A percentile compares a stretch with the other conserved stretches of the same genome.
phyloP scores from a whole-genome alignment of 2,797 vertebrate genomes.

The Epinephelus coioides region DNA sequence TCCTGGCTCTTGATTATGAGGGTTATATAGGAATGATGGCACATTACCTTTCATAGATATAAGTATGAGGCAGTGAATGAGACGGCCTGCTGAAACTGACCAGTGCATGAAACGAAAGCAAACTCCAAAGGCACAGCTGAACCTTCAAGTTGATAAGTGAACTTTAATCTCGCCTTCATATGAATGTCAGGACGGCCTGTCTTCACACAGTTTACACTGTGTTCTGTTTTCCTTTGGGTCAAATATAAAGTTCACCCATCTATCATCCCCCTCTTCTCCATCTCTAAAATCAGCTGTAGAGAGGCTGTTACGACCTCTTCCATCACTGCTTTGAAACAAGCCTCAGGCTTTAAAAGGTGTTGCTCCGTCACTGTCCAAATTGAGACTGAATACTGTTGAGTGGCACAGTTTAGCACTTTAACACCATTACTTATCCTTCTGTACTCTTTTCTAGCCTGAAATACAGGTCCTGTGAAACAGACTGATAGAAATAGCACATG shows the following conservation, averaged over 20 bases:
- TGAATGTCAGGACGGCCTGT: constrained; percentile 37
- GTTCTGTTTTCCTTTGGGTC: constrained; percentile 60
- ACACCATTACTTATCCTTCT: constrained; percentile 43
- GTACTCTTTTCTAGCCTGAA: constrained; percentile 19
- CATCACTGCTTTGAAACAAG: constrained; percentile 63
- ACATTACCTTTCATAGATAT: too few relatives aligned
- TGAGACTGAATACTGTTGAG: constrained; percentile 61
- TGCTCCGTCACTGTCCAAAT: constrained; percentile 64
- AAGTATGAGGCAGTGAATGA: too few relatives aligned
- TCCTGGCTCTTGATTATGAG: too few relatives aligned
- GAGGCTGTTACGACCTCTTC: constrained; percentile 59
- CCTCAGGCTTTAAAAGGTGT: constrained; percentile 59
- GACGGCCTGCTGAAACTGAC: constrained; percentile 2
- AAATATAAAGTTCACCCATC: constrained; percentile 61
- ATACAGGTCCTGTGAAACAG: constrained; percentile 7
- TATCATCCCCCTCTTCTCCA: constrained; percentile 52
- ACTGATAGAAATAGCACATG: constrained; percentile 6
- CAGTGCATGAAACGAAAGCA: constrained; percentile 31
- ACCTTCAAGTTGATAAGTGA: constrained; percentile 45
- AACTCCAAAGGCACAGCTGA: constrained; percentile 27
- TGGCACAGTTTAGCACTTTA: constrained; percentile 56
- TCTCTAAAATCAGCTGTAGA: constrained; percentile 58
- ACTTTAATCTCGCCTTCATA: constrained; percentile 49
- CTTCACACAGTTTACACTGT: constrained; percentile 51
- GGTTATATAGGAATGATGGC: too few relatives aligned